phyloP scores from a whole-genome alignment of 2,113 vertebrate species.

The Bucco capensis region DNA sequence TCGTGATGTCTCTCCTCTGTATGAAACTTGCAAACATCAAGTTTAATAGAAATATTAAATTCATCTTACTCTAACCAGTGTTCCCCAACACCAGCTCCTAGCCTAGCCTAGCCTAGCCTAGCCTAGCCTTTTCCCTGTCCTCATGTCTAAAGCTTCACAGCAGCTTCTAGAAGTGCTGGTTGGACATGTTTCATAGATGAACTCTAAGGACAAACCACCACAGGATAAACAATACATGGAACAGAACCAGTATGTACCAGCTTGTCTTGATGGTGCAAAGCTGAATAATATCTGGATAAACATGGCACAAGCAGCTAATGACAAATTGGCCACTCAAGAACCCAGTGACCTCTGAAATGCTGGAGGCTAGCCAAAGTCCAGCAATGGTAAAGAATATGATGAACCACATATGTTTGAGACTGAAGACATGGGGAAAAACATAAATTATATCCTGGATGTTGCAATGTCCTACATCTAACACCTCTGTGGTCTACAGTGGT shows the following conservation, averaged over 20 bases:
- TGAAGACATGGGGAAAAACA: neutral
- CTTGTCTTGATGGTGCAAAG: neutral
- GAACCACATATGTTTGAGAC: neutral
- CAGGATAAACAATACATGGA: neutral
- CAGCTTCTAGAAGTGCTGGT: neutral
- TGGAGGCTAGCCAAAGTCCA: neutral
- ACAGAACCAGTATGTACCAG: neutral
- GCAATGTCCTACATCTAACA: neutral
- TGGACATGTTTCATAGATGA: neutral
- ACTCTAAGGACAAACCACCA: neutral
- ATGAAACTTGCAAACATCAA: neutral
- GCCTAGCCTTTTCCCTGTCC: neutral
- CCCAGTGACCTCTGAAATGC: neutral
- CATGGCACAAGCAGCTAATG: neutral
- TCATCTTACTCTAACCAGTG: neutral
- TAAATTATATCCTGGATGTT: neutral
- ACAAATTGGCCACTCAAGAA: neutral
- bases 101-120: neutral
- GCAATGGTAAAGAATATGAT: neutral
- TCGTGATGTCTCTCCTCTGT: neutral
- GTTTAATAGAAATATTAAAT: neutral
- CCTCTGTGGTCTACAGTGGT: neutral
- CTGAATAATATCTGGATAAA: slow-evolving; percentile 10
- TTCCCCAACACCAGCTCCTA: neutral
- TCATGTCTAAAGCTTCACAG: neutral